phyloP scores from a whole-genome alignment of 2,113 vertebrate genomes.

The Pardalotus punctatus region DNA sequence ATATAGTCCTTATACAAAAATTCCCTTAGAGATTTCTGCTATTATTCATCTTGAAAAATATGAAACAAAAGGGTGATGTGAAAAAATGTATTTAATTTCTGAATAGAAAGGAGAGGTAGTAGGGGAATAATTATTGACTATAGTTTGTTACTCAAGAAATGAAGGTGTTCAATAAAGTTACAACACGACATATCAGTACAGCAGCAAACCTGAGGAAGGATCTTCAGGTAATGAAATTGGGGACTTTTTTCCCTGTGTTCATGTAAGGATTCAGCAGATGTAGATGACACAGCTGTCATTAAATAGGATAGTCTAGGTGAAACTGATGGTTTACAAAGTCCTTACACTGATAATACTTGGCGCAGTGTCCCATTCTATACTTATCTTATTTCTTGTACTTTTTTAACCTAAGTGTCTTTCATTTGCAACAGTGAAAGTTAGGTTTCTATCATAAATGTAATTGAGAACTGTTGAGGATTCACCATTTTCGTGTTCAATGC shows the following conservation, averaged over 20 bases:
- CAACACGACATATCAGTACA: accelerated
- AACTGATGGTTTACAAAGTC: background rate
- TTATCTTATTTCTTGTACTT: background rate
- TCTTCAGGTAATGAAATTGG: background rate
- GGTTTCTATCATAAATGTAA: background rate
- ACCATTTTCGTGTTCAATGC: background rate
- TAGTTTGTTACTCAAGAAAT: background rate
- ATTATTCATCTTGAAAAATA: background rate
- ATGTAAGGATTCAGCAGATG: background rate
- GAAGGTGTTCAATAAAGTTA: background rate
- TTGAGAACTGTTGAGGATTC: background rate
- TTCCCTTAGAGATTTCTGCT: background rate
- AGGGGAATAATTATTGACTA: background rate
- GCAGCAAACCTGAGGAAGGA: background rate
- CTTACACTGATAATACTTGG: background rate
- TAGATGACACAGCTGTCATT: background rate
- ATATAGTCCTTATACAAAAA: background rate
- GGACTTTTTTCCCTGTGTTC: background rate
- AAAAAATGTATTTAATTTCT: background rate
- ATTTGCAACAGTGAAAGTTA: background rate
- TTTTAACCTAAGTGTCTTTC: background rate
- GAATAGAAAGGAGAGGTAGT: background rate
- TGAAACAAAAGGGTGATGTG: background rate
- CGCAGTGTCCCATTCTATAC: background rate
- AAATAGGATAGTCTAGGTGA: background rate